Percentiles rank a stretch among this genome's conserved stretches.
phyloP scores from a whole-genome alignment of 2,797 vertebrate genomes.

The Parauchenoglanis punctatus region DNA sequence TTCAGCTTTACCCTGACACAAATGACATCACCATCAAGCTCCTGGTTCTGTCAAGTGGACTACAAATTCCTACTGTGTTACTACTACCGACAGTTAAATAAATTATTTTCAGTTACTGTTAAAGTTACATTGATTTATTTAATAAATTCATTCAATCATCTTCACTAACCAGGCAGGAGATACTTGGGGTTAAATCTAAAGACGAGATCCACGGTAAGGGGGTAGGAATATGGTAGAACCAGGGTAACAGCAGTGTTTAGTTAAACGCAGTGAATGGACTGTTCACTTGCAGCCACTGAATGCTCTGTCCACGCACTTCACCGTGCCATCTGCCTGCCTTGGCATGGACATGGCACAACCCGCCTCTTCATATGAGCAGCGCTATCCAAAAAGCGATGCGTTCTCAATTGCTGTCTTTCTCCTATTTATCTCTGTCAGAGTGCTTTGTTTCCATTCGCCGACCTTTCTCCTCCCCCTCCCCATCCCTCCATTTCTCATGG shows the following conservation, averaged over 20 bases:
- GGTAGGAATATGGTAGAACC: no score
- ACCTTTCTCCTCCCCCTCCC: slow-evolving; percentile 9
- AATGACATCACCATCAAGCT: neutral
- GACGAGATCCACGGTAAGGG: neutral
- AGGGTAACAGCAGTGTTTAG: neutral
- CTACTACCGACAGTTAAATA: neutral
- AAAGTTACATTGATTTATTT: neutral
- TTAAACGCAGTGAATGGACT: slow-evolving; percentile 8
- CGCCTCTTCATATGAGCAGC: slow-evolving; percentile 12
- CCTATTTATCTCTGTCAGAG: neutral
- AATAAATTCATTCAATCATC: neutral
- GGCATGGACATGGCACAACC: neutral
- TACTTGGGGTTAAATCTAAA: neutral
- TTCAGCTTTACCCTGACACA: neutral
- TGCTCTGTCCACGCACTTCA: slow-evolving; percentile 6
- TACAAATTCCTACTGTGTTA: neutral
- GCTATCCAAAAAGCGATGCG: neutral
- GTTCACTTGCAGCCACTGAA: slow-evolving; percentile 17
- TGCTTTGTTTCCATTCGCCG: slow-evolving; percentile 1
- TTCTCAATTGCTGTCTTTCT: neutral
- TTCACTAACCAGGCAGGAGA: neutral
- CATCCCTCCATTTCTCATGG: neutral
- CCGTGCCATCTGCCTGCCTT: slow-evolving; percentile 22
- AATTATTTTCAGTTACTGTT: neutral
- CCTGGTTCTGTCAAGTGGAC: neutral